Evolutionary conservation across 2,113 vertebrate genomes (phyloP), one percentile per base, ranked within the genome.

Genomic region (Mugil cephalus): DNA sequence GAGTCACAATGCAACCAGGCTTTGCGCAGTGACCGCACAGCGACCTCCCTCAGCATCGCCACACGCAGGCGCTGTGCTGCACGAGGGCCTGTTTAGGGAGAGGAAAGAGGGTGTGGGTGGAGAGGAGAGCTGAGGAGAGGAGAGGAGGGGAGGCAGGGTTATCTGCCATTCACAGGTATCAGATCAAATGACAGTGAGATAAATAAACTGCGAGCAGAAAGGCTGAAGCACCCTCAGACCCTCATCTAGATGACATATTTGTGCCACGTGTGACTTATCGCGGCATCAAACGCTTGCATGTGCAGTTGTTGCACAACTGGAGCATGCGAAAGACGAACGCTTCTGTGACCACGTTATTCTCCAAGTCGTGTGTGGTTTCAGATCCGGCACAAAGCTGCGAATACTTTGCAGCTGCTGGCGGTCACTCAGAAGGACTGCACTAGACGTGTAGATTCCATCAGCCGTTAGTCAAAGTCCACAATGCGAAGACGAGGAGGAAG

Each of bases 11-110:
- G 88, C 67, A 72, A 83, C 70, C 85, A 47, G 79, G 72, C 78
- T 83, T 82, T 87, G 91, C 63, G 82, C 91, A 81, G 69, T 94
- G 94, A 94, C 94, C 94, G 88, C 79, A 74, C 74, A 2, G n/a
- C 81, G 80, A 93, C 88, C 88, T 90, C 84, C 61, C 78, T 80
- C 77, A 45, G 65, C 86, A 80, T 66, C 62, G 10, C 65, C 48
- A 53, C 34, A 48, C 54, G 53, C 64, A 21, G 76, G 50, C 63
- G 7, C 67, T 69, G 66, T 36, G 79, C 77, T 43, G 76, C 50
- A 58, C 53, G 73, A 47, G 69, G 70, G 75, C 73, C 79, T 38
- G 69, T 73, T 53, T 18, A 18, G 54, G 74, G 54, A 8, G 10
- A 58, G 10, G 63, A 65, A 46, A 35, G 72, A 73, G 74, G 66